Evolutionary conservation across 2,888 invertebrate species (phyloP), one percentile per base, ranked within the genome.

Genomic region (Spodoptera picta): DNA sequence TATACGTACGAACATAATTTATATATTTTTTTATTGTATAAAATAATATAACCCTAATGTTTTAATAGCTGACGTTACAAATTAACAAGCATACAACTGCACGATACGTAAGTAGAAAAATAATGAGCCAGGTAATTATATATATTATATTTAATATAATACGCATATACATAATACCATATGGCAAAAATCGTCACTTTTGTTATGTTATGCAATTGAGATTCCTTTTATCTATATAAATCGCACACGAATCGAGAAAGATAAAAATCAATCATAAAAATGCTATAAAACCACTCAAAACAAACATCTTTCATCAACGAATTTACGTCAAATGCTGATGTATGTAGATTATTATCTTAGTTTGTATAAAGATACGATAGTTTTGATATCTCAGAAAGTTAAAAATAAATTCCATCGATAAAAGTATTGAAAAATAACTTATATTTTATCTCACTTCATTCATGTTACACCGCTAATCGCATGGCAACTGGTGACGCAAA

Each of bases 201-300:
- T 62, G 74, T 73, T 73, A 73, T 48, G 68, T 75, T 78, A 24
- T 67, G 65, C 70, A 77, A 82, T 81, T 66, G 42, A 79, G 69
- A 79, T 71, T 75, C 79, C 73, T 42, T 57, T 62, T 77, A 81
- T 74, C 77, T 68, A 45, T 19, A 12, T 12, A 19, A 69, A 73
- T 69, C 64, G 69, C 73, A 72, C 50, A 57, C 57, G 57, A 69
- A 77, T 74, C 73, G 68, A 72, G 54, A 65, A 55, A 66, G 75
- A 81, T 80, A 82, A 51, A 58, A 36, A 36, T 36, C 36, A 9
- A 36, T 36, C 36, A 36, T 36, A 36, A 60, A 50, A 9, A 23
- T 55, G 50, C 57, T 48, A 42, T 54, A 67, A 75, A 73, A 76
- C 77, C 82, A 83, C 81, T 84, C 84, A 83, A 77, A 80, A 79